These are phyloP conservation scores for Cheirogaleus major DNA, from an alignment of 2,797 vertebrate genomes.

Conservation along the genomic window DNA sequence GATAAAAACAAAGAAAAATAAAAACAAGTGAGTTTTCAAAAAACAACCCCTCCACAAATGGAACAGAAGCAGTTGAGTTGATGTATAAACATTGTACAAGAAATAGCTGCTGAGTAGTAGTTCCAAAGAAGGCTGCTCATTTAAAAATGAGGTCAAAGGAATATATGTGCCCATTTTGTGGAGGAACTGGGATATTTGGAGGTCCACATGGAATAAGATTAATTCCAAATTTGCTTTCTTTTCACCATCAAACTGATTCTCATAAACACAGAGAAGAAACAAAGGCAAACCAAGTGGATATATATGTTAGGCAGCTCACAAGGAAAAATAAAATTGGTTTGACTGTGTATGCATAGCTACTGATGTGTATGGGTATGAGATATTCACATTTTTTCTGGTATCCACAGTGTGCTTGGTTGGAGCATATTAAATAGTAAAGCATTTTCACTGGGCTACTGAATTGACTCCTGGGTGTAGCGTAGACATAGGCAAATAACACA, in stretches of 20 bases:
- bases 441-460: constrained; percentile 37
- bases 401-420: background rate
- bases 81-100: background rate
- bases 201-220: background rate
- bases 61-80: background rate
- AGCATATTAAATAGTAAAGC: background rate
- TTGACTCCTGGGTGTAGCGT: background rate
- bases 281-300: background rate
- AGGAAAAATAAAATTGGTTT: background rate
- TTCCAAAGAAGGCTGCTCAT: background rate
- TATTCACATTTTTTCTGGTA: background rate
- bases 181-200: background rate
- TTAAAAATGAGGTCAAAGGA: constrained; percentile 1
- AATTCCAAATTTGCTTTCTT: constrained; percentile 21
- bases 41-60: background rate
- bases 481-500: background rate
- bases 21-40: background rate
- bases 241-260: background rate
- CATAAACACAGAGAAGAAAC: constrained; percentile 7
- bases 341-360: background rate
- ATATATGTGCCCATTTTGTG: background rate
- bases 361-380: background rate
- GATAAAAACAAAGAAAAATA: background rate
- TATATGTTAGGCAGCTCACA: background rate
- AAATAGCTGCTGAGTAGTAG: background rate